These are phyloP conservation scores for Gymnodraco acuticeps DNA, from an alignment of 2,797 vertebrate species.

Conservation along the genomic window DNA sequence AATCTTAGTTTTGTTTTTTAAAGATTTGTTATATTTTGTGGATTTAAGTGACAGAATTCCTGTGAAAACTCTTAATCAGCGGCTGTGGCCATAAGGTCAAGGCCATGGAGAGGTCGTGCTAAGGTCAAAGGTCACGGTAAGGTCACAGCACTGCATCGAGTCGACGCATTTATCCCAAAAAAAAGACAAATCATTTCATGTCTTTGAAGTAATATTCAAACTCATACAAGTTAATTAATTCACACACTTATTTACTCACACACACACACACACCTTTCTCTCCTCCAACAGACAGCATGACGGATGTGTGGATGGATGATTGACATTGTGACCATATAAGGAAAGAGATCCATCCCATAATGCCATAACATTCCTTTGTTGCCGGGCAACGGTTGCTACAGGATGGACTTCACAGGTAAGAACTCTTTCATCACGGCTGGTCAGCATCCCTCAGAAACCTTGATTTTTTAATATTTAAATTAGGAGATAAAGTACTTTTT, in stretches of 20 bases:
- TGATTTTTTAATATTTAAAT: conserved; percentile 6
- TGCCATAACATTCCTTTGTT: background rate
- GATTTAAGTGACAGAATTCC: background rate
- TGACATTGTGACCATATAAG: conserved; percentile 35
- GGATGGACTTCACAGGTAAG: background rate
- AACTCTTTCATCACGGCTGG: conserved; percentile 40
- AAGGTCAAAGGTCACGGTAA: conserved; percentile 50
- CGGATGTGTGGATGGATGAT: conserved; percentile 57
- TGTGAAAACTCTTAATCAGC: conserved; percentile 38
- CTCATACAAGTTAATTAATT: conserved; percentile 23
- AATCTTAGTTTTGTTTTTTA: no score
- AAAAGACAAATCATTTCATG: conserved; percentile 51
- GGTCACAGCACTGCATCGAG: conserved; percentile 61
- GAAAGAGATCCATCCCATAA: conserved; percentile 37
- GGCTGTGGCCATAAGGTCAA: conserved; percentile 62
- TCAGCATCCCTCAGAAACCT: conserved; percentile 46
- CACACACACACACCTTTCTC: conserved; percentile 4
- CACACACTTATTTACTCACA: conserved; percentile 22
- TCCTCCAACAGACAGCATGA: conserved; percentile 43
- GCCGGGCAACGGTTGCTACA: conserved; percentile 8
- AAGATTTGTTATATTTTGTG: background rate
- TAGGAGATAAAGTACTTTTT: conserved; percentile 19
- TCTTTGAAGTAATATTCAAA: conserved; percentile 13
- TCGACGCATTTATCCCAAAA: conserved; percentile 33
- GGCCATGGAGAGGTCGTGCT: conserved; percentile 71